Base-by-base conservation (phyloP, 2,888 invertebrate genomes). In the Romanomermis culicivorax region DNA sequence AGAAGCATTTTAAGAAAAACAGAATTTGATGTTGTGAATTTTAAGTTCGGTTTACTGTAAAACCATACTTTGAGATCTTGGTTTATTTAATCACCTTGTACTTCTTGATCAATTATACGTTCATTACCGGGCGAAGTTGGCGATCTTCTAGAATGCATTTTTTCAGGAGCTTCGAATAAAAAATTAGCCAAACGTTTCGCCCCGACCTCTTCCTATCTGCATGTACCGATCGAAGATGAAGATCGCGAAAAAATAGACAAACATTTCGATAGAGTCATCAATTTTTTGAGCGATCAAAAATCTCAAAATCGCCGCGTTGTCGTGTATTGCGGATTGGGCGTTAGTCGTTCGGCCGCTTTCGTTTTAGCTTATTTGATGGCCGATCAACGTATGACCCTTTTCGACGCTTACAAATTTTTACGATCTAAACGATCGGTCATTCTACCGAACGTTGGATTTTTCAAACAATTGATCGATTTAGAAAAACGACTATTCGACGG, bases 361-460 rank as follows among this genome's bases (percentile, higher is more conserved):
- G 62, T 60, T 25, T 60, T 64, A 42, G 60, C 61, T n/a, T 64
- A 63, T 53, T 55, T 63, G 26, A 61, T 64, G 61, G 58, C 59
- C 47, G 56, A 60, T 20, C 61, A 62, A 48, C 60, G 60, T 61
- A 61, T 29, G 56, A 56, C 59, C 2, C 58, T 64, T 20, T 60
- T 57, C 45, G 62, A 63, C 23, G 58, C 63, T 2, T 64, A 64
- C 54, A 62, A 63, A 54, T 58, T 59, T 17, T 62, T 63, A 20
- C 64, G 62, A 55, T 51, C 57, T 14, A 54, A 60, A 17, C 61
- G 64, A 1, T 58, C 61, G 53, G 61, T 63, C 52, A 55, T 64
- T 29, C 63, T 63, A 52, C 64, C 64, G 45, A 64, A 64, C 57
- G 60, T 63, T 30, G 63, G 63, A 23, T 64, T 64, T 57, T 63